phyloP scores from a whole-genome alignment of 2,888 invertebrate species.

The Limnephilus auricula region DNA sequence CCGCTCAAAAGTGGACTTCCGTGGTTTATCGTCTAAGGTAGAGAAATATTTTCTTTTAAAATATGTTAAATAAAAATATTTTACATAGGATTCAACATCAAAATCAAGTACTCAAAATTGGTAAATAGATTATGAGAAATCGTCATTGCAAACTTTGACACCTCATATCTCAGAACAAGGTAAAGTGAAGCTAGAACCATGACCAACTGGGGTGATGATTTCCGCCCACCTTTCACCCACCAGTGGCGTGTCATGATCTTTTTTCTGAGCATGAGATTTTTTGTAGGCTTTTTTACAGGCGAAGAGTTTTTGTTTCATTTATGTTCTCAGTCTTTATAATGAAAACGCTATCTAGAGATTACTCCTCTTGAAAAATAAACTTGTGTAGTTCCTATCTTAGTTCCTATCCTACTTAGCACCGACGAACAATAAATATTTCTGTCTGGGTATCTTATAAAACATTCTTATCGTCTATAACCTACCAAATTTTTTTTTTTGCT shows the following conservation, averaged over 20 bases:
- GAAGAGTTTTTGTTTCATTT: neutral
- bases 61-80: no score
- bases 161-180: no score
- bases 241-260: neutral
- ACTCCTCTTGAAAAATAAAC: neutral
- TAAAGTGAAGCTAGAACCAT: no score
- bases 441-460: neutral
- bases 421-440: neutral
- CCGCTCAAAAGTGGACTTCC: no score
- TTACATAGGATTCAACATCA: no score
- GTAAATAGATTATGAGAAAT: no score
- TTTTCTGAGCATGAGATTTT: neutral
- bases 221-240: neutral
- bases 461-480: neutral
- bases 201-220: no score
- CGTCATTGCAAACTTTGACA: no score
- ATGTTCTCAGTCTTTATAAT: neutral
- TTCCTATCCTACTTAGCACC: neutral
- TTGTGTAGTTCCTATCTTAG: neutral
- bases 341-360: neutral
- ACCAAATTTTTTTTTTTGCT: no score
- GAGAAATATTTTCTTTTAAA: no score
- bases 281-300: neutral
- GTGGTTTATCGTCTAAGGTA: no score
- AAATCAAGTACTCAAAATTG: no score